Conservation (phyloP, 2,888 invertebrate genomes). For the Philopedon plagiatum region DNA sequence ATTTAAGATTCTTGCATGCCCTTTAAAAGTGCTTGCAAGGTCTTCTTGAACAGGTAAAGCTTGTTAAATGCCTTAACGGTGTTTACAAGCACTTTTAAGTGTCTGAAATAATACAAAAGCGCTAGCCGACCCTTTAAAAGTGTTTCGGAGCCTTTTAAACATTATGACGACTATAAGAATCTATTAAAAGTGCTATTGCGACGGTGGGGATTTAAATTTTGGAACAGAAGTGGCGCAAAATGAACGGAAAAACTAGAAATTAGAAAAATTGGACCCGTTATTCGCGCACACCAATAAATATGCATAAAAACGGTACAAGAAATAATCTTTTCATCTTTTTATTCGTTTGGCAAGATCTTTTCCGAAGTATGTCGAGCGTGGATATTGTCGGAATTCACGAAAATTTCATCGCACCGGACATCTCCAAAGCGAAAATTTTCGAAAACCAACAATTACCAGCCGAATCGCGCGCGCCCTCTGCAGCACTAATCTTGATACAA, state of each 20-base stretch:
- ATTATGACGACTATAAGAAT: no score
- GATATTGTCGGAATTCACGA: conserved; percentile 7
- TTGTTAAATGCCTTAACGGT: no score
- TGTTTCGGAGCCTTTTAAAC: no score
- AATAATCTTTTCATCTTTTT: conserved; percentile 1
- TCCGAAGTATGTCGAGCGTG: conserved; percentile 6
- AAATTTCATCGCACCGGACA: background rate
- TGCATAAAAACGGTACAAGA: conserved; percentile 9
- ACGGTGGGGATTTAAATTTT: no score
- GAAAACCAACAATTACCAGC: conserved; percentile 8
- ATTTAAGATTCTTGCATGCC: no score
- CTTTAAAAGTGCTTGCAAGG: no score
- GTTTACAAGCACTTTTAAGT: no score
- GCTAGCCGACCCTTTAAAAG: no score
- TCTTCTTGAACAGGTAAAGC: no score
- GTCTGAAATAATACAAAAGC: no score
- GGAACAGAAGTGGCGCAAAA: background rate
- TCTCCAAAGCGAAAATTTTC: background rate
- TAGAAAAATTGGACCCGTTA: background rate
- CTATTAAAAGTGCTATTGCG: no score
- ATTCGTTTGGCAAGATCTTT: conserved; percentile 14
- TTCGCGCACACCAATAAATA: conserved; percentile 17
- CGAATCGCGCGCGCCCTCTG: conserved; percentile 4
- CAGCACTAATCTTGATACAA: conserved; percentile 4
- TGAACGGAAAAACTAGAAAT: background rate